These are phyloP conservation scores for Malurus cyaneus DNA, from an alignment of 2,113 vertebrate species.

Conservation along the genomic window DNA sequence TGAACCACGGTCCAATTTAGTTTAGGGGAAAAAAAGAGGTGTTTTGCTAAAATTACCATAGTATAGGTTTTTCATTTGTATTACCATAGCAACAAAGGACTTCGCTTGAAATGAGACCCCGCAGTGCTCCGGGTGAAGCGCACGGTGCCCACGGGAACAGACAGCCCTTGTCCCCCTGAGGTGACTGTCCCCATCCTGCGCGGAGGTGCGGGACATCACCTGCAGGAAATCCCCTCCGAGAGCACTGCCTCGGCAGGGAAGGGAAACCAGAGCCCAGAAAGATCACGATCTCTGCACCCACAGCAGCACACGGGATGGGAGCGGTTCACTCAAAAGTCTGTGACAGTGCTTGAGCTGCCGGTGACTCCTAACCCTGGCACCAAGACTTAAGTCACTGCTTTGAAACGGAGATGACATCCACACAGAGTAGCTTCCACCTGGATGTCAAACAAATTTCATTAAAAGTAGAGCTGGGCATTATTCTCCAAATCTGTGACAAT, in stretches of 20 bases:
- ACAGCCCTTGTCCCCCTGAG: not conserved
- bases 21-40: not conserved
- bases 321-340: accelerated
- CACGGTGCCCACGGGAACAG: not conserved
- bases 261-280: not conserved
- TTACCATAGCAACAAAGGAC: slow-evolving; percentile 40
- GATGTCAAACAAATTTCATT: not conserved
- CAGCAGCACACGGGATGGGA: not conserved
- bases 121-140: not conserved
- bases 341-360: not conserved
- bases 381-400: not conserved
- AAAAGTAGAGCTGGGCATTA: not conserved
- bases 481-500: accelerated
- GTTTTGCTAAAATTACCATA: slow-evolving; percentile 41
- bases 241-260: not conserved
- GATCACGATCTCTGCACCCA: accelerated
- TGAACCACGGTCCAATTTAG: not conserved
- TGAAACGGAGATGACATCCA: not conserved
- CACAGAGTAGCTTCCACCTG: not conserved
- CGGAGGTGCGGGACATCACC: not conserved
- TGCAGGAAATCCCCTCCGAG: not conserved
- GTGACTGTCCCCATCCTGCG: not conserved
- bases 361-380: not conserved
- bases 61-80: slow-evolving; percentile 10
- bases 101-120: not conserved